Base-by-base conservation (phyloP, 2,888 invertebrate species). In the Mylabris sibirica region DNA sequence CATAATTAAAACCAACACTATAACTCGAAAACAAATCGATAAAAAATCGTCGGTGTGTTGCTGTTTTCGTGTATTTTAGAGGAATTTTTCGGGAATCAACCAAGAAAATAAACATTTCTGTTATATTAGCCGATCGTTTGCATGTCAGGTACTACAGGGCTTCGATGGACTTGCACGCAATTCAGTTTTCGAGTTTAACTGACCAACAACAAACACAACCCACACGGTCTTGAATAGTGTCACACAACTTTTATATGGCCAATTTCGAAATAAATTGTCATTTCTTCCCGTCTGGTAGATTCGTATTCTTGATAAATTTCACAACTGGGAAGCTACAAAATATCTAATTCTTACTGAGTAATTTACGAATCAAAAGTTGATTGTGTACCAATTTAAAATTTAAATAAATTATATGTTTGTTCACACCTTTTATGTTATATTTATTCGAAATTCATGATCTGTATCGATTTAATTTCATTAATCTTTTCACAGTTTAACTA, bases 201-300 rank as follows among this genome's bases (percentile, higher is more conserved):
- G 80, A 79, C 79, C 78, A 78, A 67, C 78, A 74, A 57, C 57
- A 57, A 74, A 57, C 57, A 57, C 57, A 57, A 71, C 79, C 79
- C 80, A 79, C 79, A 77, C 79, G 74, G 74, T 74, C 75, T 72
- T 72, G 74, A 74, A 76, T 75, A 78, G 76, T 80, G 80, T 79
- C 80, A 80, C 81, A 81, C 78, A 74, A 78, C 72, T 79, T 78
- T 30, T 77, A 79, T 79, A 78, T 74, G 77, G 76, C 78, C 77
- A 79, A 78, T 80, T 78, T 76, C 68, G 72, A 77, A 78, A 79
- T 78, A 78, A 22, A 22, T 44, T n/a, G n/a, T 44, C 12, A 3
- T 17, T 41, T 41, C 2, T 41, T 41, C 17, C 17, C 20, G 17
- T 49, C 17, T 49, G 17, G 44, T 41, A 12, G 41, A 35, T 41